Evolutionary conservation across 2,888 invertebrate species (phyloP).

Genomic region (Seira musarum): DNA sequence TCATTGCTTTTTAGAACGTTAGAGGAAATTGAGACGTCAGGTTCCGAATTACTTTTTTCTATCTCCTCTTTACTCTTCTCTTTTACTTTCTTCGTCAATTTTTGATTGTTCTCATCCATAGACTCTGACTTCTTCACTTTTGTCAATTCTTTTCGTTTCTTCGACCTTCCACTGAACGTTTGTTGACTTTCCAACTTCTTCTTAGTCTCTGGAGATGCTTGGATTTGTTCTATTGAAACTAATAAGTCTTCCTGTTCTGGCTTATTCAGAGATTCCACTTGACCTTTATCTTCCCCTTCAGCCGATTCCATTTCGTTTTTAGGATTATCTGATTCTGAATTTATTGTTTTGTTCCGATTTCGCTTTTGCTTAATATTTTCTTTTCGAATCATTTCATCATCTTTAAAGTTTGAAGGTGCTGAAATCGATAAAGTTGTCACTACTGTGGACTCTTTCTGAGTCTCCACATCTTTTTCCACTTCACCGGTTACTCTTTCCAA

Average conservation of each 20-base stretch:
- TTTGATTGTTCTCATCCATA: background rate
- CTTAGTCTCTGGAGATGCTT: background rate
- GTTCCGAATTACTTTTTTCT: background rate
- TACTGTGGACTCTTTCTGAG: background rate
- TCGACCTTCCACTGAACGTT: background rate
- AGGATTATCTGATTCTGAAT: conserved; percentile 31
- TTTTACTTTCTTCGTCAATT: background rate
- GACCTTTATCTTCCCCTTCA: background rate
- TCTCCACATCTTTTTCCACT: background rate
- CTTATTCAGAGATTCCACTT: background rate
- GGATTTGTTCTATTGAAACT: background rate
- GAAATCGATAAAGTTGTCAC: background rate
- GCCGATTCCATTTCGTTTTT: background rate
- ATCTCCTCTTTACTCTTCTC: too few species aligned
- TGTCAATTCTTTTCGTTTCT: background rate
- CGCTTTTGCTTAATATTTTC: conserved; percentile 32
- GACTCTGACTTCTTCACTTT: background rate
- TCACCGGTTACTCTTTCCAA: background rate
- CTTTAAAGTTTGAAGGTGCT: background rate
- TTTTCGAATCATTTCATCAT: background rate
- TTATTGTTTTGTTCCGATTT: conserved; percentile 28
- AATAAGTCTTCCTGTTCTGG: background rate
- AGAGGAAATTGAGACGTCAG: background rate
- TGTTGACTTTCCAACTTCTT: background rate
- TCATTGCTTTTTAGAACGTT: too few species aligned